A percentile compares a stretch with the other conserved stretches of the same genome.
Conservation (phyloP, 2,113 vertebrate genomes). For the Zapus hudsonius region DNA sequence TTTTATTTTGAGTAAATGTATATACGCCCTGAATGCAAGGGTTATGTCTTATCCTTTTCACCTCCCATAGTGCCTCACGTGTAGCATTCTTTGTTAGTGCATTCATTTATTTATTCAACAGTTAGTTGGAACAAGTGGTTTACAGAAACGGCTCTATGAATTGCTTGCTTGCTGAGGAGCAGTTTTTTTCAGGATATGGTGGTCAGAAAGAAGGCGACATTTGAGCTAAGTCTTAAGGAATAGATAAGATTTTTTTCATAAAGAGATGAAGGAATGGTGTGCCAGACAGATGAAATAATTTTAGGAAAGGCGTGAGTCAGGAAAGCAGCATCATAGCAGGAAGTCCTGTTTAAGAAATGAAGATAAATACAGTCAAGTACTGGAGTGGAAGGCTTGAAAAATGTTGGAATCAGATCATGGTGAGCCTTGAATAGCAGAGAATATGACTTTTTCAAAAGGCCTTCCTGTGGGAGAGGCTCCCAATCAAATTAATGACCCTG, state of each 20-base stretch:
- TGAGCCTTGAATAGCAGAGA: no score
- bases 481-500: background rate
- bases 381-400: no score
- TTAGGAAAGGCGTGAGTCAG: background rate
- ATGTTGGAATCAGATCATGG: no score
- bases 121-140: background rate
- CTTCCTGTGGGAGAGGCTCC: background rate
- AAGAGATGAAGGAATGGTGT: background rate
- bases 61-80: background rate
- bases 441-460: no score
- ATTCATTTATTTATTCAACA: background rate
- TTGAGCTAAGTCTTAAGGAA: conserved; percentile 4
- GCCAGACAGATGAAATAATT: background rate
- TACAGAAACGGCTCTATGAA: conserved; percentile 9
- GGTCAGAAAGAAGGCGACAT: background rate
- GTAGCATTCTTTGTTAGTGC: background rate
- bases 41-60: background rate
- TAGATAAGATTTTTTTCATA: background rate
- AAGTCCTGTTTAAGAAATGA: no score
- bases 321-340: background rate
- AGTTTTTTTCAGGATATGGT: background rate
- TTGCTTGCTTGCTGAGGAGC: background rate
- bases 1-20: conserved; percentile 13
- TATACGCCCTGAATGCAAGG: background rate
- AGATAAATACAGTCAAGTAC: no score